phyloP scores from a whole-genome alignment of 2,113 vertebrate genomes.

The Zeus faber region DNA sequence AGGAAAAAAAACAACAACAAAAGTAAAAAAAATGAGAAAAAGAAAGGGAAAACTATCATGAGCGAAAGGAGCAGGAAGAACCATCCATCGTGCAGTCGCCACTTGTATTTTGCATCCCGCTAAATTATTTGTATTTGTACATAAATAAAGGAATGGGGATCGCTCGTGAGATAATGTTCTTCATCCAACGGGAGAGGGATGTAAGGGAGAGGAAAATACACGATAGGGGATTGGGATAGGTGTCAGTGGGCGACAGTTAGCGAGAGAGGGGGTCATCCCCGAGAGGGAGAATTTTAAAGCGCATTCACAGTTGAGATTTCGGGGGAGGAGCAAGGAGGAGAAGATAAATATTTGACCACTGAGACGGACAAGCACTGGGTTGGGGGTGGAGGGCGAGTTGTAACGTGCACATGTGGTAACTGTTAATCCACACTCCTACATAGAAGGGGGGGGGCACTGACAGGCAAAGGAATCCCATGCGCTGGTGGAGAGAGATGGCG shows the following conservation, averaged over 20 bases:
- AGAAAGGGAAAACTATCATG: slow-evolving; percentile 9
- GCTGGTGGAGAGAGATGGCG: slow-evolving; percentile 2
- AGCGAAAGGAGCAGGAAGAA: neutral
- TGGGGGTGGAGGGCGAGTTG: slow-evolving; percentile 27
- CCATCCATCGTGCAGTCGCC: slow-evolving; percentile 12
- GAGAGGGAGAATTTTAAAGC: neutral
- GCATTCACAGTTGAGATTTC: too few relatives aligned
- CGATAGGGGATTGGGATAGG: too few relatives aligned
- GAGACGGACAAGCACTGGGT: slow-evolving; percentile 43
- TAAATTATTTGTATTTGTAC: slow-evolving; percentile 60
- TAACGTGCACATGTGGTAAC: neutral
- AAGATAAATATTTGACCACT: slow-evolving; percentile 60
- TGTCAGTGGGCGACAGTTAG: neutral
- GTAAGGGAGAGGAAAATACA: too few relatives aligned
- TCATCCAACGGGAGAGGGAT: too few relatives aligned
- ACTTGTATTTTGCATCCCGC: slow-evolving; percentile 54
- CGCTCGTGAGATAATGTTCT: neutral
- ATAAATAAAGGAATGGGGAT: slow-evolving; percentile 2
- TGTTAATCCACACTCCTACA: slow-evolving; percentile 54
- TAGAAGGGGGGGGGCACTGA: slow-evolving; percentile 10
- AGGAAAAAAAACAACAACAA: neutral
- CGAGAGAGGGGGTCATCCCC: neutral
- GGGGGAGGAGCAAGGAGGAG: slow-evolving; percentile 31
- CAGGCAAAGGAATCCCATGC: neutral
- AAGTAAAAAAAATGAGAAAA: slow-evolving; percentile 43